Conservation (phyloP, 2,113 vertebrate species). For the Megaleporinus macrocephalus region DNA sequence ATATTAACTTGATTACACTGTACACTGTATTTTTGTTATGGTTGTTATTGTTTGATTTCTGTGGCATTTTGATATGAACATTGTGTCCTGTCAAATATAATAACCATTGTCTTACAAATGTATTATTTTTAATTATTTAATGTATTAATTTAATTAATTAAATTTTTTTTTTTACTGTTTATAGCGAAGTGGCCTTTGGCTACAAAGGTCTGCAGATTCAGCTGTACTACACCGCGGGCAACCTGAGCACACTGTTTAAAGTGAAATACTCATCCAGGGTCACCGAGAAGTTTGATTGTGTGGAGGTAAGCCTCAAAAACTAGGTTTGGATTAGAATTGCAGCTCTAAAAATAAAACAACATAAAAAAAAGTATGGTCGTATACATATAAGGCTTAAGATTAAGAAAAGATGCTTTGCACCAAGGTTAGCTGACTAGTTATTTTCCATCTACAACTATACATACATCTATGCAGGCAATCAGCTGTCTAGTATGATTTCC, state of each 20-base stretch:
- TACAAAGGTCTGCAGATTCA: slow-evolving; percentile 97
- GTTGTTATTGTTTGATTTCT: no score
- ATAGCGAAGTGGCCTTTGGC: slow-evolving; percentile 96
- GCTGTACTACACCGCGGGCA: slow-evolving; percentile 92
- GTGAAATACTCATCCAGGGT: slow-evolving; percentile 92
- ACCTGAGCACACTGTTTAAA: slow-evolving; percentile 92
- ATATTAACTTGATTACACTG: no score
- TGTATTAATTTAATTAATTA: no score
- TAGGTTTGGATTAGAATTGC: no score
- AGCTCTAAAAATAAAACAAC: no score
- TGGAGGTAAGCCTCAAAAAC: slow-evolving; percentile 83
- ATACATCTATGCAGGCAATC: neutral
- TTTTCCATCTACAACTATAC: no score
- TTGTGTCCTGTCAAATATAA: neutral
- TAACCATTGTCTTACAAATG: slow-evolving; percentile 21
- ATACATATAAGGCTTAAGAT: no score
- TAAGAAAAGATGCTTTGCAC: no score
- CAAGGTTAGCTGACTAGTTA: no score
- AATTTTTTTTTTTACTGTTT: slow-evolving; percentile 36
- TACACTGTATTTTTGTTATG: neutral
- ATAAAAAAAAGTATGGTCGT: no score
- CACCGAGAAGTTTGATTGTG: slow-evolving; percentile 90
- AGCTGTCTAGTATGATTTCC: neutral
- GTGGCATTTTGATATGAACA: no score
- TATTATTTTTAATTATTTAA: no score